Conservation (phyloP, 1,140 invertebrate species). For the Drosophila melanogaster region DNA sequence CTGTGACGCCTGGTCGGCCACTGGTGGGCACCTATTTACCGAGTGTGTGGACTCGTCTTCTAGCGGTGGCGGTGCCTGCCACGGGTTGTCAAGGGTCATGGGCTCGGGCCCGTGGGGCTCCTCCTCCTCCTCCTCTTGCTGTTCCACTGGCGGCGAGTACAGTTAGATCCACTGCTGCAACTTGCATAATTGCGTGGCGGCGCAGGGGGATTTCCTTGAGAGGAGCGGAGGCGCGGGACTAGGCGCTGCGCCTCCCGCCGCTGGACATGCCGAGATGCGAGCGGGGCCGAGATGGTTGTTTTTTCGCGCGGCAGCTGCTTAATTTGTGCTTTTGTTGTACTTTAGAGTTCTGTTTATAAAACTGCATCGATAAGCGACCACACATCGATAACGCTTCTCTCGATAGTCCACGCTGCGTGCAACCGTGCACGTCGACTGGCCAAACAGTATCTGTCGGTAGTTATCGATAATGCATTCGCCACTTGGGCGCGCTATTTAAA, state of each 20-base stretch:
- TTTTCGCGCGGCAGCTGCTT: conserved; percentile 13
- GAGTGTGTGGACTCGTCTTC: conserved; percentile 9
- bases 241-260: conserved; percentile 4
- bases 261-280: conserved; percentile 15
- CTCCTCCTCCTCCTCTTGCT: conserved; percentile 13
- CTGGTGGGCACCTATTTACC: conserved; percentile 3
- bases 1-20: background rate
- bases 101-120: background rate
- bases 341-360: conserved; percentile 27
- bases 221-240: conserved; percentile 5
- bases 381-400: background rate
- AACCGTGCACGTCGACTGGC: background rate
- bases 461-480: background rate
- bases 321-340: conserved; percentile 13
- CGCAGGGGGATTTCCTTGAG: conserved; percentile 6
- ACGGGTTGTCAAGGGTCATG: background rate
- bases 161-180: conserved; percentile 59
- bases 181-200: conserved; percentile 73
- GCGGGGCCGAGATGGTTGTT: conserved; percentile 5
- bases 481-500: conserved; percentile 16
- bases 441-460: background rate
- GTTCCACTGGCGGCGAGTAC: conserved; percentile 48
- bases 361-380: conserved; percentile 14
- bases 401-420: background rate
- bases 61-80: background rate